Base-by-base conservation (phyloP, 2,797 vertebrate species). In the Cyclopterus lumpus region DNA sequence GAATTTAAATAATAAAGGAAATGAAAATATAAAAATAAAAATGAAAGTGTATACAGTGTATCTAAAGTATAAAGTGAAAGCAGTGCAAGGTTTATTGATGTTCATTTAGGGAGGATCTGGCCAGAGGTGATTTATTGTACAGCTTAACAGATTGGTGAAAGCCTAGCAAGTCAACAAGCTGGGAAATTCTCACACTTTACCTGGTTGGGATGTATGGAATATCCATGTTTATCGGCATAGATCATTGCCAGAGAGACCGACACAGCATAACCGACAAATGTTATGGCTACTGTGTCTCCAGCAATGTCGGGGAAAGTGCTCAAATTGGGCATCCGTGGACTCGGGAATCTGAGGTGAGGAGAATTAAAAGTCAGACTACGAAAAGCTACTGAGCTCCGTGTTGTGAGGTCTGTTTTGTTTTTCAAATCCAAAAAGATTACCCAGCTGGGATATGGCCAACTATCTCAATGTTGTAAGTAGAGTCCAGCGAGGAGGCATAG, bases 161-260 rank as follows among this genome's bases (percentile, higher is more conserved):
- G 46, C 34, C 8, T 1, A 38, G 36, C 9, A 73, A 54, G 8
- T 77, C 28, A 73, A 24, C 8, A 24, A 61, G n/a, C 12, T 4
- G 18, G 18, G 10, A 59, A 5, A 34, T 24, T 58, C 30, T 16
- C 44, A 20, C n/a, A 16, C 26, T 46, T 74, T 81, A 95, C 97
- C 97, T 98, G 97, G 88, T 98, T 98, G 40, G 96, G 96, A n/a
- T 97, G 93, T 77, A 98, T 96, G 42, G 93, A 95, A 75, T 98
- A 98, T 73, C 94, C 94, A 54, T 98, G 96, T 88, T 98, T 98
- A 85, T 98, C 96, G 0, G 97, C 96, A 40, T 97, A 97, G 90
- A 98, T 97, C 96, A 97, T 97, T 4, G 97, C 97, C 91, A 98
- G 86, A 4, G 97, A 97, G 12, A 96, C 94, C 0, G 97, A 98